Evolutionary conservation across 1,140 invertebrate species (phyloP), one percentile per base, ranked within the genome.

Genomic region (Rhyacophila brunnea): DNA sequence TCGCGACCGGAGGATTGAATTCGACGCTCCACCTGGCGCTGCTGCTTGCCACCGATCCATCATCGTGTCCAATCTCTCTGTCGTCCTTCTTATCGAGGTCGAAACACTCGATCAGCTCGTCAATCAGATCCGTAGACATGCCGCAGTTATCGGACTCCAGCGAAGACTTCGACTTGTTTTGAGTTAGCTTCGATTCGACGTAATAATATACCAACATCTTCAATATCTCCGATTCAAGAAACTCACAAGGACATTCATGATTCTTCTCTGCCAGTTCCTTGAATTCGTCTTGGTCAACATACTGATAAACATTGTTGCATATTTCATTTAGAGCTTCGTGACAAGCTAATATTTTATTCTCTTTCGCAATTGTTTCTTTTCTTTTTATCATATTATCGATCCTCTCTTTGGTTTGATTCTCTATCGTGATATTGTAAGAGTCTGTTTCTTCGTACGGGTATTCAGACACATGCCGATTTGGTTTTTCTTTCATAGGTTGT

Each of bases 1-100:
- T 15, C n/a, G 55, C 55, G 28, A 19, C 48, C 2, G 47, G 46
- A 10, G 55, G 55, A 42, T 34, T 57, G 28, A 49, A 57, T 36
- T 44, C 36, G 3, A 57, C 20, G 4, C 55, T 49, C 55, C 55
- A 57, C 2, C 23, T 3, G 2, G 0, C 15, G 9, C 28, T 5
- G n/a, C 1, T 20, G 19, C 23, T 15, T 35, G 0, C 20, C 19
- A 28, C 32, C 20, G 7, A 14, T 14, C 9, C 0, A 4, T 14
- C 6, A 13, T 11, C 28, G 40, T 44, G n/a, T 52, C 34, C 14
- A 53, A 14, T 44, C n/a, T 45, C n/a, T 28, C 5, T 4, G 17
- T 11, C 18, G 43, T 19, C 14, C 6, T 4, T 15, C 4, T 19
- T 45, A 17, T 19, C 43, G 6, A 5, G 6, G 11, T 15, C 14